phyloP scores from a whole-genome alignment of 1,140 invertebrate species.

The Drosophila prosaltans region DNA sequence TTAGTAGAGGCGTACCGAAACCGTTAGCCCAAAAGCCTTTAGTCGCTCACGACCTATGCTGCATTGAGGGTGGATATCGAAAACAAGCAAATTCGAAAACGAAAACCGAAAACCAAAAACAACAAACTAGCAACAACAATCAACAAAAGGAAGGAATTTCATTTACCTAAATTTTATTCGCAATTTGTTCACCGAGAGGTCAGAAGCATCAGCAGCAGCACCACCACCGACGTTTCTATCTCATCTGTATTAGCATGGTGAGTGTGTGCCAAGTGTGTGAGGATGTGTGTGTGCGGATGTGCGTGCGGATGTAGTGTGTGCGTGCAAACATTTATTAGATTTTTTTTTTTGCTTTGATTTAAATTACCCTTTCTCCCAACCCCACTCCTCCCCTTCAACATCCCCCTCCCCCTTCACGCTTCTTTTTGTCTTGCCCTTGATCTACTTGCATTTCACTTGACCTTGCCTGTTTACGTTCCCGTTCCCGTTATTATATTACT shows the following conservation, averaged over 20 bases:
- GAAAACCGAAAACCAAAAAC: conserved; percentile 20
- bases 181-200: conserved; percentile 59
- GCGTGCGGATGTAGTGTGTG: conserved; percentile 42
- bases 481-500: conserved; percentile 6
- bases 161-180: conserved; percentile 40
- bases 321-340: conserved; percentile 29
- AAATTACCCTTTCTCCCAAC: conserved; percentile 10
- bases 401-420: not conserved
- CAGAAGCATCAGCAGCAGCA: conserved; percentile 43
- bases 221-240: conserved; percentile 50
- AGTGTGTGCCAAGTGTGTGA: conserved; percentile 40
- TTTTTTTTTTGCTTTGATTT: conserved; percentile 43
- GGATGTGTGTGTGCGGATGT: conserved; percentile 24
- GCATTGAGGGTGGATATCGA: conserved; percentile 50
- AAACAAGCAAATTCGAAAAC: conserved; percentile 40
- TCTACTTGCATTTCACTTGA: conserved; percentile 47
- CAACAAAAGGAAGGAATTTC: conserved; percentile 22
- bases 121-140: conserved; percentile 24
- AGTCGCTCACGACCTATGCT: conserved; percentile 69
- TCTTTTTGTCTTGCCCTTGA: conserved; percentile 39
- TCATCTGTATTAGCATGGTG: conserved; percentile 75
- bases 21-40: conserved; percentile 73
- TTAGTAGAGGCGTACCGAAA: conserved; percentile 58
- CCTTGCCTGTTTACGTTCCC: conserved; percentile 28
- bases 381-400: not conserved